Conservation (phyloP, 2,797 vertebrate species). For the Eutrigla gurnardus region DNA sequence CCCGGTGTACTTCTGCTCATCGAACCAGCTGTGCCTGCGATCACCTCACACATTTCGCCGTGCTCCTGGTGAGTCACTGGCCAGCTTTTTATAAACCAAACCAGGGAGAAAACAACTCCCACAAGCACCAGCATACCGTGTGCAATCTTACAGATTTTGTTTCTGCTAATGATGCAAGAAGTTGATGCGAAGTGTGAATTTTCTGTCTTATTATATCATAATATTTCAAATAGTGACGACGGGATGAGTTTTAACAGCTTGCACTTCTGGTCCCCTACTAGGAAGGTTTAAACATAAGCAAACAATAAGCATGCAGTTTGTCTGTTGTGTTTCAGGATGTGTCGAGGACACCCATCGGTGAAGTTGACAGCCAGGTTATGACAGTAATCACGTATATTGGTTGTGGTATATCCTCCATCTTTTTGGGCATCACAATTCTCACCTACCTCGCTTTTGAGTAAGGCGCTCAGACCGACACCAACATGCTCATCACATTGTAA, state of each 20-base stretch:
- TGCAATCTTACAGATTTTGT: slow-evolving; percentile 3
- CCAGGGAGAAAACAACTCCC: slow-evolving; percentile 29
- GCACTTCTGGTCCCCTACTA: neutral
- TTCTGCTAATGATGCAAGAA: slow-evolving; percentile 1
- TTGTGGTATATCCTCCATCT: slow-evolving; percentile 90
- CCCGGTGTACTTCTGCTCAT: slow-evolving; percentile 75
- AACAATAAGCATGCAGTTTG: neutral
- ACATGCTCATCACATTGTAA: neutral
- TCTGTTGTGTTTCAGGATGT: slow-evolving; percentile 82
- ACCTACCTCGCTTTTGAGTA: slow-evolving; percentile 89
- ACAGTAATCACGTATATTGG: slow-evolving; percentile 87
- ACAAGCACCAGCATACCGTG: slow-evolving; percentile 9
- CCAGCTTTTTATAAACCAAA: slow-evolving; percentile 19
- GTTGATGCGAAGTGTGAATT: neutral
- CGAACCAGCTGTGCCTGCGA: slow-evolving; percentile 91
- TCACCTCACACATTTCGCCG: slow-evolving; percentile 95
- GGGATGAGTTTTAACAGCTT: neutral
- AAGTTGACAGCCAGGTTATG: slow-evolving; percentile 78
- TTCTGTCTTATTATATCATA: neutral
- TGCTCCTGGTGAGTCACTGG: slow-evolving; percentile 89
- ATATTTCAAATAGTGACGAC: neutral
- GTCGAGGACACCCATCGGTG: slow-evolving; percentile 67
- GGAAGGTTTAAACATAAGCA: neutral
- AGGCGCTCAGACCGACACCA: slow-evolving; percentile 66
- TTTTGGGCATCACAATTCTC: slow-evolving; percentile 89